Base-by-base conservation (phyloP, 2,797 vertebrate species). In the Euthynnus affinis region DNA sequence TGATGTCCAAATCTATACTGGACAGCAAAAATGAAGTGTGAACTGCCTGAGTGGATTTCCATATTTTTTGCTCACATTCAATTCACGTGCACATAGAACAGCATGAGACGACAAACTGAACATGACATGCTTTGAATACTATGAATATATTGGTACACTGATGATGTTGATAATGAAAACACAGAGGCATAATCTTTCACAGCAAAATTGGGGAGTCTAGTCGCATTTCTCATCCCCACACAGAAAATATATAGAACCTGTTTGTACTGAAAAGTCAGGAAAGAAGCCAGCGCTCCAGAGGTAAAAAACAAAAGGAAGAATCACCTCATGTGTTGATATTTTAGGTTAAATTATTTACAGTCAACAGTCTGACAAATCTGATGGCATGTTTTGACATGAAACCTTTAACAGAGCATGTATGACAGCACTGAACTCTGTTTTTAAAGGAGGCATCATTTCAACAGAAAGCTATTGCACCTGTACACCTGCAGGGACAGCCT, bases 1-100 rank as follows among this genome's bases (percentile, higher is more conserved):
- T 73, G 63, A 76, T 1, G 6, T 83, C 69, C 20, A 80, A 55
- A 68, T 59, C 51, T 42, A 22, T 20, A 6, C 23, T 37, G 63
- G 80, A 67, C 32, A 6, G 25, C 53, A 10, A 37, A 55, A 25
- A 78, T 14, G 12, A 42, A 67, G 58, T 32, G 27, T 44, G 44
- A 68, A 40, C 12, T 55, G 55, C 18, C 9, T 29, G 49, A 46
- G 67, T 67, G 52, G 46, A 48, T 74, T 61, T 83, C 15, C 23
- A 55, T 63, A 49, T 15, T 59, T 57, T 8, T 20, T 32, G 61
- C 58, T 5, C 37, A 25, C 56, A 68, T 42, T 67, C 49, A 65
- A 56, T 25, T 62, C 34, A n/a, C 56, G 22, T 56, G 55, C 10
- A 51, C 25, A 18, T n/a, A n/a, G 22, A 68, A 52, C 12, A 49